phyloP scores from a whole-genome alignment of 2,113 vertebrate genomes.

The Hirundichthys speculiger region DNA sequence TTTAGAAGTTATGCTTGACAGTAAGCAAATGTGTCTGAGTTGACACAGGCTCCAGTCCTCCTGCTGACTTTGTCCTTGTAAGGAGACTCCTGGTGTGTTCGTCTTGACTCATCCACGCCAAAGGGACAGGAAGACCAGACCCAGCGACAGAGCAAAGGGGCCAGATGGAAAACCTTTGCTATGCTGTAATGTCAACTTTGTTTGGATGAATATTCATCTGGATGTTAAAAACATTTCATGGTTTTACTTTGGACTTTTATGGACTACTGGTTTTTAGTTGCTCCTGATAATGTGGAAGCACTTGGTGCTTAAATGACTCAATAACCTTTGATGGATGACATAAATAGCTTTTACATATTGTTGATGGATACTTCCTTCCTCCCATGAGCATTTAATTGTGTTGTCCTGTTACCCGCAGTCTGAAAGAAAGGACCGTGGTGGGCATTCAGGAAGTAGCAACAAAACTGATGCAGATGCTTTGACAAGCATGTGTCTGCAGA shows the following conservation, averaged over 20 bases:
- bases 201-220: constrained; percentile 36
- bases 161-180: constrained; percentile 34
- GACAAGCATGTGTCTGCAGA: constrained; percentile 41
- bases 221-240: constrained; percentile 14
- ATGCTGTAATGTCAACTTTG: constrained; percentile 36
- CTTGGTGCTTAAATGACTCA: constrained; percentile 16
- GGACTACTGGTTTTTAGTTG: neutral
- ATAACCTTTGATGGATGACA: constrained; percentile 34
- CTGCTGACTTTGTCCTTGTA: constrained; percentile 78
- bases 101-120: constrained; percentile 57
- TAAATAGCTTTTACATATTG: constrained; percentile 27
- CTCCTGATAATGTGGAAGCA: constrained; percentile 29
- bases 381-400: constrained; percentile 18
- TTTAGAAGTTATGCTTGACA: constrained; percentile 9
- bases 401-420: constrained; percentile 7
- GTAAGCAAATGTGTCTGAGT: constrained; percentile 53
- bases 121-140: constrained; percentile 51
- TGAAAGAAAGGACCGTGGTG: constrained; percentile 14
- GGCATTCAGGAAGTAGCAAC: constrained; percentile 39
- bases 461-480: constrained; percentile 32
- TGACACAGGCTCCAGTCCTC: constrained; percentile 55
- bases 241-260: constrained; percentile 26
- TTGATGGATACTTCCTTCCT: constrained; percentile 8
- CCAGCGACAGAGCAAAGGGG: constrained; percentile 16
- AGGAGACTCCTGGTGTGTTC: constrained; percentile 73